Evolutionary conservation across 2,113 vertebrate genomes (phyloP).

Genomic region (Carettochelys insculpta): DNA sequence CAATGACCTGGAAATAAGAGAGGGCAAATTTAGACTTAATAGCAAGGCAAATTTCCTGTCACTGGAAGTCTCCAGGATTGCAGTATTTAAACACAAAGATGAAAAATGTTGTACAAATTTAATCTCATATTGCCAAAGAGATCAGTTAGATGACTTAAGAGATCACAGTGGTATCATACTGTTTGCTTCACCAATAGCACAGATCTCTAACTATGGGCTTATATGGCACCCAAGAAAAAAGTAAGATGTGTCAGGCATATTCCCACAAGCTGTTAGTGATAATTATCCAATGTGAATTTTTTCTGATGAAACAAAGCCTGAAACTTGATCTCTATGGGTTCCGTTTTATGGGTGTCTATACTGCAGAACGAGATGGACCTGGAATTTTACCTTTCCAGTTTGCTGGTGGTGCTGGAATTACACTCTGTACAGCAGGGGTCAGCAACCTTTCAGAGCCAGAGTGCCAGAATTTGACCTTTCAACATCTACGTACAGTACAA

Average conservation of each 20-base stretch:
- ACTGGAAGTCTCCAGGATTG: background rate
- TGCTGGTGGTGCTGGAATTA: background rate
- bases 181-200: background rate
- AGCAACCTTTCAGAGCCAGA: too few species aligned
- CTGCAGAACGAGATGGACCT: background rate
- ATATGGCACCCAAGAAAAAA: fast-evolving
- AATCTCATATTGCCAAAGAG: background rate
- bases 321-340: background rate
- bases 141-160: fast-evolving
- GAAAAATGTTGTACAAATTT: background rate
- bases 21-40: background rate
- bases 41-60: background rate
- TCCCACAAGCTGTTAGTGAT: background rate
- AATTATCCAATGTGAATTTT: background rate
- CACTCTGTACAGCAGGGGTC: too few species aligned
- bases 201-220: background rate
- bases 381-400: background rate
- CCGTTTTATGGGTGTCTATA: background rate
- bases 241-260: background rate
- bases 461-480: too few species aligned
- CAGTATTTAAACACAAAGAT: background rate
- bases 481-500: too few species aligned
- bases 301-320: background rate
- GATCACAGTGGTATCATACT: fast-evolving
- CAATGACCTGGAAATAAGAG: background rate